Conservation (phyloP, 2,888 invertebrate species). For the Campoplex nolae region DNA sequence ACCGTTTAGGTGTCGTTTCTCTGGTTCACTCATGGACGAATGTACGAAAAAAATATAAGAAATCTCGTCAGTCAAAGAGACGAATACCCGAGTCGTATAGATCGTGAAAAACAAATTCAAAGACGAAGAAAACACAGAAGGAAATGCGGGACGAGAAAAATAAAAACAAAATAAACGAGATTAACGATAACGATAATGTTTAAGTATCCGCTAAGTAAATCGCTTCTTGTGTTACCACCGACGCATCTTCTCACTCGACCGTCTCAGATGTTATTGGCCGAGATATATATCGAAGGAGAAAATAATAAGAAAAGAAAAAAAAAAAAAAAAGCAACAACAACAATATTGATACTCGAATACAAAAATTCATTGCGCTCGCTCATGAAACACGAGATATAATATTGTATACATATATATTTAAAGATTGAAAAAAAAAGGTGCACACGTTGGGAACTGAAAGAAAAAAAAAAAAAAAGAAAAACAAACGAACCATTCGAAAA, state of each 20-base stretch:
- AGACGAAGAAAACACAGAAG: background rate
- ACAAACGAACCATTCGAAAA: conserved; percentile 48
- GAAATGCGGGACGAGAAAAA: too few species aligned
- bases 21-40: conserved; percentile 66
- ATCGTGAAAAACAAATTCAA: background rate
- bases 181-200: conserved; percentile 70
- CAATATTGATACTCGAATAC: background rate
- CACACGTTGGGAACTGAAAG: conserved; percentile 43
- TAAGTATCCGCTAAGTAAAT: conserved; percentile 72
- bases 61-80: background rate
- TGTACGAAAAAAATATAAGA: conserved; percentile 22
- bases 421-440: conserved; percentile 30
- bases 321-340: background rate
- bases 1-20: conserved; percentile 36
- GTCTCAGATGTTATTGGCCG: conserved; percentile 63
- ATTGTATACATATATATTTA: conserved; percentile 29
- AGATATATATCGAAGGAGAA: background rate
- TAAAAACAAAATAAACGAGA: conserved; percentile 31
- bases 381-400: conserved; percentile 47
- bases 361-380: conserved; percentile 59
- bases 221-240: conserved; percentile 74
- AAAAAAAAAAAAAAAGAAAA: conserved; percentile 40
- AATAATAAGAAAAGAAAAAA: background rate
- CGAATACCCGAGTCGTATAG: background rate
- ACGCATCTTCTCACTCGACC: conserved; percentile 71